Base-by-base conservation (phyloP, 2,113 vertebrate species). In the Glaucidium brasilianum region DNA sequence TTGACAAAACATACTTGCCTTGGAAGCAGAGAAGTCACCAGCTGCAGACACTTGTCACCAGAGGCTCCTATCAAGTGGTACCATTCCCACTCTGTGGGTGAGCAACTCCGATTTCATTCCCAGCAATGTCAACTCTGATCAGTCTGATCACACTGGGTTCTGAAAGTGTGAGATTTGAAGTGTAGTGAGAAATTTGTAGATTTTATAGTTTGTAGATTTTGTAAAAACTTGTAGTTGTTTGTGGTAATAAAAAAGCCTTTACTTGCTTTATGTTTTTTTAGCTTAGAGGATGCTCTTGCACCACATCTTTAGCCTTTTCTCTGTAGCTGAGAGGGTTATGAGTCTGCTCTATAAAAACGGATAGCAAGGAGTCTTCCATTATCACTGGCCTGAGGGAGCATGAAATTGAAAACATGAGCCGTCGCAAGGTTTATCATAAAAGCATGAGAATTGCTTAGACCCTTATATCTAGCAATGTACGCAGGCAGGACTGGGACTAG, bases 311-410 rank as follows among this genome's bases (percentile, higher is more conserved):
- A 67, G 34, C 23, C 18, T 83, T 82, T 75, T 71, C 64, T 86
- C 64, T 92, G 72, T 52, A 87, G 50, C 73, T 69, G 56, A 69
- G 85, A 67, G 12, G 67, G 32, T 59, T 80, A 3, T 41, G 69
- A 94, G 4, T 34, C n/a, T 62, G 43, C 35, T 86, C 22, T 53
- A 63, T 75, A 23, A 41, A 90, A 94, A 8, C 0, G 2, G 59
- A 79, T 59, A 83, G 34, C 20, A 16, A 21, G 34, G 58, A 87
- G 37, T 12, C 73, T 75, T 86, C 41, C 0, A 29, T 94, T 94
- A 85, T 81, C 81, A 50, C 68, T 91, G 91, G 66, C 88, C 84
- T 90, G 83, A 87, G 86, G 80, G 69, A 87, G 74, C 50, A 82
- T 66, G 85, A 66, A 69, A 75, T 92, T 62, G 86, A 88, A 85